These are phyloP conservation scores for Chironomus riparius DNA, from an alignment of 2,888 invertebrate species.

Conservation along the genomic window DNA sequence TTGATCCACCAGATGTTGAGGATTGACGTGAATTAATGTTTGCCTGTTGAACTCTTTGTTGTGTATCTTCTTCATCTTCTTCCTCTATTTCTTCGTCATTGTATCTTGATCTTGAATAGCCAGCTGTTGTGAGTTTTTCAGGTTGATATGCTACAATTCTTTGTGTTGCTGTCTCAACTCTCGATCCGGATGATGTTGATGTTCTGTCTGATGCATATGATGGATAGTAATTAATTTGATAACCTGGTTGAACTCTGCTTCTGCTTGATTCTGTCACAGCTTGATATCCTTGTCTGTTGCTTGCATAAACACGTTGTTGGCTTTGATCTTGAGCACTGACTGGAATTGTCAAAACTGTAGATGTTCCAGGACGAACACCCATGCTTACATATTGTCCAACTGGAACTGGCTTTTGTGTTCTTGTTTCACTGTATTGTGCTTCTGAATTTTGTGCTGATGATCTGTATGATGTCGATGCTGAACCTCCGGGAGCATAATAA, in stretches of 20 bases:
- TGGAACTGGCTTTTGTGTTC: background rate
- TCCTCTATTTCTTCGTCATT: background rate
- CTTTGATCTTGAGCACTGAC: background rate
- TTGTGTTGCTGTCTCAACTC: background rate
- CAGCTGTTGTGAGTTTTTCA: background rate
- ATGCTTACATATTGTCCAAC: background rate
- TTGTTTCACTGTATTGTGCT: background rate
- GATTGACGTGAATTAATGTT: slow-evolving; percentile 17
- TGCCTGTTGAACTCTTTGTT: background rate
- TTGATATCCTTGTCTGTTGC: background rate
- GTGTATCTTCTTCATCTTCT: background rate
- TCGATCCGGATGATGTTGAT: background rate
- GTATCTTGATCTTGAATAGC: background rate
- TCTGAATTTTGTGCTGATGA: background rate
- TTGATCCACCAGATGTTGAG: slow-evolving; percentile 11
- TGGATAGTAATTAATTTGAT: background rate
- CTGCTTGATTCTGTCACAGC: background rate
- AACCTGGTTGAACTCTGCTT: background rate
- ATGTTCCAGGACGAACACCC: background rate
- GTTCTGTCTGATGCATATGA: background rate
- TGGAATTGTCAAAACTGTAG: slow-evolving; percentile 6
- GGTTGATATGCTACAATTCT: background rate
- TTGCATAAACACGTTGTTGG: background rate
- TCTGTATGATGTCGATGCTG: background rate
- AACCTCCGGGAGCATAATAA: background rate